Evolutionary conservation across 2,888 invertebrate genomes (phyloP), one percentile per base, ranked within the genome.

Genomic region (Julus scandinavius): DNA sequence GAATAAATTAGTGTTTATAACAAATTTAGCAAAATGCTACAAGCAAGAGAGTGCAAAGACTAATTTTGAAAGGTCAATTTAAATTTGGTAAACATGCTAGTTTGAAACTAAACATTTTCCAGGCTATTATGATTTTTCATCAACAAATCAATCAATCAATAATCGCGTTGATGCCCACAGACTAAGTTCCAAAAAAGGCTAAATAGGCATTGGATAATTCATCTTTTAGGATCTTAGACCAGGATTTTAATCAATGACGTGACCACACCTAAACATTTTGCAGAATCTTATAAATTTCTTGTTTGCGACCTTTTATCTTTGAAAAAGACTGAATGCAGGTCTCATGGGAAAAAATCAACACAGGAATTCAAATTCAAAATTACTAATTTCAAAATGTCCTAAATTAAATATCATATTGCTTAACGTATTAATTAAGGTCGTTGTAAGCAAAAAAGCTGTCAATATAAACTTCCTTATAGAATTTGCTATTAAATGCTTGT

Each of bases 31-130:
- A 9, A 80, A 80, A 80, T 80, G 38, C 38, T 13, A 38, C 38
- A 80, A 80, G 38, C 80, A 80, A 80, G 80, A 3, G 80, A 38
- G 80, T 80, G 5, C 80, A 80, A 80, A 80, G 80, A 80, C 13
- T 80, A 29, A 38, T 80, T 80, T 80, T 6, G 13, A 80, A 80
- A 80, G 80, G 80, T 80, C 80, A 80, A 38, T 6, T 38, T 29
- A 38, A 11, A 80, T 13, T 80, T 38, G 13, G 80, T 80, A 29
- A 72, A 72, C 63, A 72, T 45, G 9, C 20, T 20, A 20, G 45
- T 45, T 45, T 7, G 45, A 45, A 45, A 45, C 45, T 45, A 45
- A 45, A 45, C 45, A 45, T 45, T 45, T 45, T 45, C 45, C 45
- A 45, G 2, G 7, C 45, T 45, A 45, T 45, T 45, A 45, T 7